Percentiles rank a stretch among this genome's conserved stretches.
Evolutionary conservation across 2,113 vertebrate genomes (phyloP).

Genomic region (Corythaixoides concolor): DNA sequence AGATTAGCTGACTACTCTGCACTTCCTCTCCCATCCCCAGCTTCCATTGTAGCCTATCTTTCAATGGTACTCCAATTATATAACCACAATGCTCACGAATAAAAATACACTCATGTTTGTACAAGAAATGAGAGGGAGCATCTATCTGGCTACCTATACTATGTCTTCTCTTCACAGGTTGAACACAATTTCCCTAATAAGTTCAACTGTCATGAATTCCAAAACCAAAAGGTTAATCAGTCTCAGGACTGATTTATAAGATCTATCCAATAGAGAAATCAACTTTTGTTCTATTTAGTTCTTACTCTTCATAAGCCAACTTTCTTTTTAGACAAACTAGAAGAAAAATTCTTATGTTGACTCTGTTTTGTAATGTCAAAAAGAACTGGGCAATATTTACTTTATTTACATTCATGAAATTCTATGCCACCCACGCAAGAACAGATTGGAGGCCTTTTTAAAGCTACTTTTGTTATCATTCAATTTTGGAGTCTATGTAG

Average conservation of each 20-base stretch:
- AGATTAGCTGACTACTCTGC: slow-evolving; percentile 6
- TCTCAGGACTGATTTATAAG: neutral
- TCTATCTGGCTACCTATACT: neutral
- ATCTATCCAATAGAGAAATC: neutral
- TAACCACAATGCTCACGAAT: neutral
- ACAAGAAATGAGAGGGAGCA: neutral
- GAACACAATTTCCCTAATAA: neutral
- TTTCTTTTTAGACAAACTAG: neutral
- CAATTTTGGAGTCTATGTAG: neutral
- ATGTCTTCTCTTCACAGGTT: neutral
- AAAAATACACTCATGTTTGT: neutral
- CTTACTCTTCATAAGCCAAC: neutral
- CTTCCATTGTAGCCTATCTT: neutral
- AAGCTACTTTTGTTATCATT: neutral
- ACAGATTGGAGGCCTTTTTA: neutral
- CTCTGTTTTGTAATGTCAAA: neutral
- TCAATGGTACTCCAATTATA: neutral
- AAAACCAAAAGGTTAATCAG: neutral
- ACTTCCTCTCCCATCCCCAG: neutral
- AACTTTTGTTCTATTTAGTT: neutral
- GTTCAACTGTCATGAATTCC: neutral
- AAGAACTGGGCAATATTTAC: neutral
- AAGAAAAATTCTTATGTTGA: neutral
- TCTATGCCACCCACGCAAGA: neutral
- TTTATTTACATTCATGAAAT: neutral